Evolutionary conservation across 2,888 invertebrate genomes (phyloP).

Genomic region (Myathropa florea): DNA sequence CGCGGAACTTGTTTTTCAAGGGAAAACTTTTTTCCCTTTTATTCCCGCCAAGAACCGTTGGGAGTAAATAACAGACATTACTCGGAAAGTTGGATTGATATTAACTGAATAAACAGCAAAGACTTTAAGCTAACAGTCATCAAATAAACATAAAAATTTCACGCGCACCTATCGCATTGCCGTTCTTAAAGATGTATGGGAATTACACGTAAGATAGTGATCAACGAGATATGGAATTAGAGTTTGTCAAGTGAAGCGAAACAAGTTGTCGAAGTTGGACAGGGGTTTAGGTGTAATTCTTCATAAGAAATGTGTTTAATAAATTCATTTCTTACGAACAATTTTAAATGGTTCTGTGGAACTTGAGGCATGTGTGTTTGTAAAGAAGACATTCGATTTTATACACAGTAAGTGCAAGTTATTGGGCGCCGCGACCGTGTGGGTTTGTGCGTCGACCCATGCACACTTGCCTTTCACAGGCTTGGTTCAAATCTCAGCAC

Average conservation of each 20-base stretch:
- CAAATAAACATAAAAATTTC: neutral
- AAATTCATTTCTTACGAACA: no score
- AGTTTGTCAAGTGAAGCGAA: neutral
- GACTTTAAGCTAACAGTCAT: neutral
- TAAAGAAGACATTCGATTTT: no score
- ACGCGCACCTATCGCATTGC: neutral
- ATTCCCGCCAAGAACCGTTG: neutral
- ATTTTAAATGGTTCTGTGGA: no score
- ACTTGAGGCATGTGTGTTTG: no score
- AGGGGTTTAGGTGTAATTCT: neutral
- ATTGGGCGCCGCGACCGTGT: no score
- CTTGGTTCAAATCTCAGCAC: no score
- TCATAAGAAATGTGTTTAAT: neutral
- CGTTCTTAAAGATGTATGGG: neutral
- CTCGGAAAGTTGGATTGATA: neutral
- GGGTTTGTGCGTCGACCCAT: no score
- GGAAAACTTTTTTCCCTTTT: neutral
- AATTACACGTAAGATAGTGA: neutral
- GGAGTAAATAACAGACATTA: neutral
- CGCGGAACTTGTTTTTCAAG: neutral
- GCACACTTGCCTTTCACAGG: no score
- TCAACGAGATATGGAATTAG: neutral
- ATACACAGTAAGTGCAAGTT: no score
- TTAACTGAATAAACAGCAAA: neutral
- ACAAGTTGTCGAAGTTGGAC: neutral